Conservation (phyloP, 2,797 vertebrate species). For the Fistularia tabacaria region DNA sequence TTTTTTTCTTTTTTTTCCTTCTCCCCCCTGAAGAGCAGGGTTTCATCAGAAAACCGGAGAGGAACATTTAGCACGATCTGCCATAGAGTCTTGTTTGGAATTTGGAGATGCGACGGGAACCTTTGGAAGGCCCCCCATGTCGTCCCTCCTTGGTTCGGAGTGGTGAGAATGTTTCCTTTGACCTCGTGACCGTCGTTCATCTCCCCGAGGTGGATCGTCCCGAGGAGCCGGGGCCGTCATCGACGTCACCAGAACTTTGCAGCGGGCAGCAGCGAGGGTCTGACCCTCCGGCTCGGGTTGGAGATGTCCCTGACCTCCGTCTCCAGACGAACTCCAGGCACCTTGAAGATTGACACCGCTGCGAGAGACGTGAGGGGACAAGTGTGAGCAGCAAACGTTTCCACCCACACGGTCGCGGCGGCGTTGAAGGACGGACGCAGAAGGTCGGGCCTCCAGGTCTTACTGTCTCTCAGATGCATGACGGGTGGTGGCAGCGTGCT, state of each 20-base stretch:
- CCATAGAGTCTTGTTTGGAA: too few species aligned
- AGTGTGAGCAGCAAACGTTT: not conserved
- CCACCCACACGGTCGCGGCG: not conserved
- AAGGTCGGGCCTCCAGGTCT: conserved; percentile 28
- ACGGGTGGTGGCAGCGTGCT: conserved; percentile 79
- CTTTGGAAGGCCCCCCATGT: too few species aligned
- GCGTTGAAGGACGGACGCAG: not conserved
- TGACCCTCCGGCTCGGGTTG: conserved; percentile 63
- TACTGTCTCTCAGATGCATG: conserved; percentile 81
- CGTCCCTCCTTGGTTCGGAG: too few species aligned
- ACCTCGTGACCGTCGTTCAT: not conserved
- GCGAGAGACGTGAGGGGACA: conserved; percentile 3
- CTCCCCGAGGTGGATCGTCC: not conserved
- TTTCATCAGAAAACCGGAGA: too few species aligned
- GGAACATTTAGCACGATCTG: too few species aligned
- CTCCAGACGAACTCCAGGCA: conserved; percentile 82
- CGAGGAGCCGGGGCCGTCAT: not conserved
- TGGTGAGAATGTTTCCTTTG: too few species aligned
- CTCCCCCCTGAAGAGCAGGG: too few species aligned
- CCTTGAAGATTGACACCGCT: conserved; percentile 85
- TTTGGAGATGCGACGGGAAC: too few species aligned
- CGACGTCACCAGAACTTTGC: conserved; percentile 72
- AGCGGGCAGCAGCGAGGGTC: conserved; percentile 44
- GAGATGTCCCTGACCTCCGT: conserved; percentile 82
- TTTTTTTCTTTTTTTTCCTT: too few species aligned